phyloP scores from a whole-genome alignment of 2,797 vertebrate genomes.

The Schizopygopsis pylzovi region DNA sequence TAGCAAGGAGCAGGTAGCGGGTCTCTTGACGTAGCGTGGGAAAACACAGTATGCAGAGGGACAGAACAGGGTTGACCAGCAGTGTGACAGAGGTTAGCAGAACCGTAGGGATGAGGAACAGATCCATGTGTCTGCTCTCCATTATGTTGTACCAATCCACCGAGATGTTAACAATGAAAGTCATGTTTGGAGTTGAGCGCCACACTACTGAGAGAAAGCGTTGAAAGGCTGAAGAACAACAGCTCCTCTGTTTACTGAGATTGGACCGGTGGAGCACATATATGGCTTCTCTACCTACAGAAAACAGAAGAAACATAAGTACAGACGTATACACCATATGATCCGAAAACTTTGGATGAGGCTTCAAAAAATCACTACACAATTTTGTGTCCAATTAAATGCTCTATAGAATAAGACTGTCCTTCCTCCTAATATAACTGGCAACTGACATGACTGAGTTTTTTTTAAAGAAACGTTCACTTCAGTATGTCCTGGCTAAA shows the following conservation, averaged over 20 bases:
- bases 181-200: constrained; percentile 16
- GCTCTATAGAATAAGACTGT: neutral
- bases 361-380: neutral
- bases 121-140: constrained; percentile 64
- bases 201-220: neutral
- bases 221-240: neutral
- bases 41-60: constrained; percentile 74
- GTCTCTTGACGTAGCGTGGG: constrained; percentile 76
- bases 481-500: neutral
- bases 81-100: constrained; percentile 74
- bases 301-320: constrained; percentile 10
- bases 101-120: constrained; percentile 75
- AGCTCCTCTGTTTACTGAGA: neutral
- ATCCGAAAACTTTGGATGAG: neutral
- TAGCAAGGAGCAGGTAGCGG: constrained; percentile 82
- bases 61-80: constrained; percentile 74
- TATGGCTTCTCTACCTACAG: constrained; percentile 6
- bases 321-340: neutral
- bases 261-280: neutral
- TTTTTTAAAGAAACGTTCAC: neutral
- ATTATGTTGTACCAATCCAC: constrained; percentile 66
- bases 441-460: neutral
- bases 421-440: neutral
- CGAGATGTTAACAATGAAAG: constrained; percentile 64
- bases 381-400: neutral